Evolutionary conservation across 2,888 invertebrate species (phyloP).

Genomic region (Syrista parreyssii): DNA sequence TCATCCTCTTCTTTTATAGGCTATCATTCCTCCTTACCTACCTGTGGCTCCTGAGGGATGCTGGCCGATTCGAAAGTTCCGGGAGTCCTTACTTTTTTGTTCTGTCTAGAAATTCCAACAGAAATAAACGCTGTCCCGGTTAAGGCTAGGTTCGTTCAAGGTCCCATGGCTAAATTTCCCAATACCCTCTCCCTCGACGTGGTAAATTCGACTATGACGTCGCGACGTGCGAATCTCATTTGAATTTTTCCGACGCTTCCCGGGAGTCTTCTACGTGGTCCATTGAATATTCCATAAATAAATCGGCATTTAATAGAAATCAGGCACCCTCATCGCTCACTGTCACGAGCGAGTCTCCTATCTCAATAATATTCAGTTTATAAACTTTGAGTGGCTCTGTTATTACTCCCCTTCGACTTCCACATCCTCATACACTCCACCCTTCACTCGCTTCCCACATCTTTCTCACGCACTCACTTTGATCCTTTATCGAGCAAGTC

Average conservation of each 20-base stretch:
- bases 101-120: too few species aligned
- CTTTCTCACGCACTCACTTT: slow-evolving; percentile 7
- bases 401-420: slow-evolving; percentile 38
- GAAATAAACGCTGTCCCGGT: too few species aligned
- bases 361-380: slow-evolving; percentile 63
- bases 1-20: too few species aligned
- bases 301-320: slow-evolving; percentile 64
- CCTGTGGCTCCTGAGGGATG: too few species aligned
- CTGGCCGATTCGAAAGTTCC: too few species aligned
- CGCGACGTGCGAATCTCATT: slow-evolving; percentile 42
- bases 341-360: slow-evolving; percentile 37
- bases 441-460: slow-evolving; percentile 2
- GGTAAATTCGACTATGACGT: slow-evolving; percentile 8
- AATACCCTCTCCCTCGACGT: not conserved
- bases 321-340: slow-evolving; percentile 57
- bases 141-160: too few species aligned
- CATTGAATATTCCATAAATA: slow-evolving; percentile 64
- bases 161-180: not conserved
- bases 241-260: slow-evolving; percentile 46
- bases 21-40: too few species aligned
- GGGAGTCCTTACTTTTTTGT: too few species aligned
- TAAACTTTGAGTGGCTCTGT: slow-evolving; percentile 55
- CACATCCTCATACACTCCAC: slow-evolving; percentile 11
- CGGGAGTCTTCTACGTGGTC: slow-evolving; percentile 27
- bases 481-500: not conserved